Conservation (phyloP, 2,888 invertebrate species). For the Tuta absoluta region DNA sequence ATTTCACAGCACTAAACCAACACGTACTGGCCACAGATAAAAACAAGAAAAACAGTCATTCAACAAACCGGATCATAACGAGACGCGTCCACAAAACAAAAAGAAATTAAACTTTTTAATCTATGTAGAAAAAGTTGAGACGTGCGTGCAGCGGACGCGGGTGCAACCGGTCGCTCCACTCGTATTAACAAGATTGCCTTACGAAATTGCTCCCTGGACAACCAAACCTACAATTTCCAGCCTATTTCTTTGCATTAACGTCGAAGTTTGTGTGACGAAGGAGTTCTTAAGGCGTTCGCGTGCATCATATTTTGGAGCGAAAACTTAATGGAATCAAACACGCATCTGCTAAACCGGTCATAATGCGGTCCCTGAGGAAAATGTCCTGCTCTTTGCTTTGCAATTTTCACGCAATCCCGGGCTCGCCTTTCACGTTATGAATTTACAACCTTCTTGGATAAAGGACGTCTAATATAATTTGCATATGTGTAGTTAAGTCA, state of each 20-base stretch:
- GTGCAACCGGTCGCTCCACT: conserved; percentile 55
- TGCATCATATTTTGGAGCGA: conserved; percentile 48
- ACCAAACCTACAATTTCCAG: conserved; percentile 24
- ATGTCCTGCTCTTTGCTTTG: not conserved
- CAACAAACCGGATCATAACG: conserved; percentile 14
- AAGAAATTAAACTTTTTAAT: conserved; percentile 23
- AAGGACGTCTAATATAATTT: conserved; percentile 2
- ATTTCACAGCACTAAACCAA: conserved; percentile 17
- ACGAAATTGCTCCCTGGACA: conserved; percentile 53
- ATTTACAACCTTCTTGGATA: not conserved
- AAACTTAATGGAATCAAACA: conserved; percentile 53
- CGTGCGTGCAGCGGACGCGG: conserved; percentile 67
- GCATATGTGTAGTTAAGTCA: not conserved
- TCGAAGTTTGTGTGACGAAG: conserved; percentile 14
- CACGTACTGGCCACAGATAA: conserved; percentile 14
- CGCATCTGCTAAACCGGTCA: conserved; percentile 48
- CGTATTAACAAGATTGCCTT: conserved; percentile 65
- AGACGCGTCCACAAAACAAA: conserved; percentile 11
- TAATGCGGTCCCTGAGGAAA: conserved; percentile 40
- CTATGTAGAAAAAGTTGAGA: conserved; percentile 34
- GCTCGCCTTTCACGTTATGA: conserved; percentile 11
- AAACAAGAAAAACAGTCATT: conserved; percentile 6
- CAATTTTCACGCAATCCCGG: conserved; percentile 8
- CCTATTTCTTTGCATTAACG: conserved; percentile 20
- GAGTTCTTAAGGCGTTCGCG: conserved; percentile 42